Base-by-base conservation (phyloP, 2,888 invertebrate species). In the Brachycybe producta region DNA sequence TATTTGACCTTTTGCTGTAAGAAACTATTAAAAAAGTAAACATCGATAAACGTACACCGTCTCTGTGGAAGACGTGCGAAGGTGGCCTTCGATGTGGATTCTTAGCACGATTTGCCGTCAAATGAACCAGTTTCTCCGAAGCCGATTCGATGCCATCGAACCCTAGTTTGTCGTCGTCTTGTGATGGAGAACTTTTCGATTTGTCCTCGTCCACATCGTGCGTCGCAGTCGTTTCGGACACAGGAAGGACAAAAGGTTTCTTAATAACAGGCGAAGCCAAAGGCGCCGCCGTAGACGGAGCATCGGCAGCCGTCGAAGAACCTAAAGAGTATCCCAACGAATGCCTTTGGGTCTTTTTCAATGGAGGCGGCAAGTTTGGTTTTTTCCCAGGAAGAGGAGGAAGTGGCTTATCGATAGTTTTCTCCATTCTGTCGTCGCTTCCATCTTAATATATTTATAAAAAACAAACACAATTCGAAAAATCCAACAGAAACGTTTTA, bases 71-170 rank as follows among this genome's bases (percentile, higher is more conserved):
- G 46, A 69, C 61, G 52, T 72, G 70, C 27, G 78, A 77, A 2
- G 81, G 80, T n/a, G 75, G 76, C 60, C 80, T 70, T 59, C 79
- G 69, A 53, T 74, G 71, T 30, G 81, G 80, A 54, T 77, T 77
- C 67, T 77, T 77, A 13, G 75, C 78, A 57, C 67, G 56, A 52
- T 56, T 61, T 19, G 65, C 64, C 17, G 67, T 67, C 43, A 64
- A 57, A 54, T 68, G 66, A 5, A 58, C 58, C 32, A 68, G 57
- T 56, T 64, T 66, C 47, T 66, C 65, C 24, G 60, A 38, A 19
- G 47, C 54, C 17, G 60, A 54, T 40, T 63, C 62, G 7, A 65
- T 53, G 38, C 54, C 56, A 52, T 65, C 64, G 57, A 65, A n/a
- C n/a, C n/a, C n/a, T 32, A 11, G 11, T 19, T 23, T 24, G 41